These are phyloP conservation scores for Pygathrix nemaeus DNA, from an alignment of 2,113 vertebrate genomes.

Conservation along the genomic window DNA sequence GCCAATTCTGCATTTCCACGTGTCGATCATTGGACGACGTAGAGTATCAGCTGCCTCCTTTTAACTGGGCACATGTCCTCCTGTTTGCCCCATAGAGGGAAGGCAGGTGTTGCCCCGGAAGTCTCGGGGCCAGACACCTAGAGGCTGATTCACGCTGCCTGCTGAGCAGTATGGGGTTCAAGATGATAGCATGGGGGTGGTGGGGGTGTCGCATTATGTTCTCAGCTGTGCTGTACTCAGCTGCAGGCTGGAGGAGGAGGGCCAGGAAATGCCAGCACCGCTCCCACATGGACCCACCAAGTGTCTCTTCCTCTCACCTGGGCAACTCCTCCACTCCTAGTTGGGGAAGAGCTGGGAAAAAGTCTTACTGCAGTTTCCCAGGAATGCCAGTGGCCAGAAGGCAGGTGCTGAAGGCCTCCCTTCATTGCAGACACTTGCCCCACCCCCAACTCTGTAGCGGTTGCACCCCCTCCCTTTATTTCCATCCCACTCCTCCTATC, in stretches of 20 bases:
- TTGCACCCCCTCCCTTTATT: constrained; percentile 61
- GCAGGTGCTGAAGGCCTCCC: background rate
- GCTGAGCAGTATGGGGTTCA: background rate
- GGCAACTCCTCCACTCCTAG: background rate
- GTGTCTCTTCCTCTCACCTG: background rate
- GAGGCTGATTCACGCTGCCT: background rate
- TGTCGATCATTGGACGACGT: background rate
- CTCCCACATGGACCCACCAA: background rate
- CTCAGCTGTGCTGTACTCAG: background rate
- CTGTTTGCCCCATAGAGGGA: background rate
- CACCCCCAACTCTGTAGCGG: background rate
- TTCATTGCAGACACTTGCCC: background rate
- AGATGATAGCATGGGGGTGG: background rate
- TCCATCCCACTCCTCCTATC: constrained; percentile 77
- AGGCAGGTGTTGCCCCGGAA: background rate
- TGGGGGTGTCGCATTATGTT: background rate
- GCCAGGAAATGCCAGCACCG: background rate
- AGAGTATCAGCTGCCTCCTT: background rate
- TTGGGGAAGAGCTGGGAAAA: background rate
- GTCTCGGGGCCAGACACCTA: background rate
- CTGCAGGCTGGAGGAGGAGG: background rate
- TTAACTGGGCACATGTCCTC: background rate
- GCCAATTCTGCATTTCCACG: background rate
- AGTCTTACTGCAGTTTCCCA: background rate
- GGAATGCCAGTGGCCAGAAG: background rate